Conservation (phyloP, 2,888 invertebrate species). For the Sipha maydis region DNA sequence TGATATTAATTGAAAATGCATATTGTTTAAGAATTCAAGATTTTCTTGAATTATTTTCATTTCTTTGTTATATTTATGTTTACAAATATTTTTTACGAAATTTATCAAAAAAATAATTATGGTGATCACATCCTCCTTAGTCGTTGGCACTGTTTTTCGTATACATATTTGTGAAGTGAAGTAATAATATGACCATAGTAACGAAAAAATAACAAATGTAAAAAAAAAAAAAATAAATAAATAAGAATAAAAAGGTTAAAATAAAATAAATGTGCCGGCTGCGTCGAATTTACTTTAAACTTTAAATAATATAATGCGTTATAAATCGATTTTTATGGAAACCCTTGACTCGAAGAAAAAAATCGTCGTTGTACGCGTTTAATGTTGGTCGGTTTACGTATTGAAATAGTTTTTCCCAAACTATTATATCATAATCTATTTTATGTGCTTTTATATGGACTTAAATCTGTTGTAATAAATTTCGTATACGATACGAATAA, state of each 20-base stretch:
- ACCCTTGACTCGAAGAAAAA: neutral
- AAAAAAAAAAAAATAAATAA: too few species aligned
- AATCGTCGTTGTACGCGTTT: slow-evolving; percentile 22
- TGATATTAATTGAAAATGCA: too few species aligned
- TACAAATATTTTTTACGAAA: too few species aligned
- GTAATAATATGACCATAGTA: too few species aligned
- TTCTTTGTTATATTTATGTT: too few species aligned
- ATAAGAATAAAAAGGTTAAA: neutral
- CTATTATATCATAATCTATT: slow-evolving; percentile 44
- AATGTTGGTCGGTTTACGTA: slow-evolving; percentile 17
- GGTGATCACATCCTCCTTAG: too few species aligned
- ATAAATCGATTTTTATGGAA: slow-evolving; percentile 44
- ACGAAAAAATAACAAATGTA: too few species aligned
- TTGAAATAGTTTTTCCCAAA: slow-evolving; percentile 10
- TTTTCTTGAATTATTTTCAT: too few species aligned
- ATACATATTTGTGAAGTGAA: too few species aligned
- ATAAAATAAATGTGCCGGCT: slow-evolving; percentile 18
- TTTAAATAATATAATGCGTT: slow-evolving; percentile 43
- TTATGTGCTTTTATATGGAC: neutral
- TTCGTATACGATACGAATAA: slow-evolving; percentile 1
- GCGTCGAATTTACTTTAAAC: slow-evolving; percentile 2
- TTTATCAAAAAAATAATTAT: too few species aligned
- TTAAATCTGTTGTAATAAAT: neutral
- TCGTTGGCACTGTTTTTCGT: too few species aligned
- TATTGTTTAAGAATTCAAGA: too few species aligned